Base-by-base conservation (phyloP, 2,888 invertebrate species). In the Caenorhabditis wallacei region DNA sequence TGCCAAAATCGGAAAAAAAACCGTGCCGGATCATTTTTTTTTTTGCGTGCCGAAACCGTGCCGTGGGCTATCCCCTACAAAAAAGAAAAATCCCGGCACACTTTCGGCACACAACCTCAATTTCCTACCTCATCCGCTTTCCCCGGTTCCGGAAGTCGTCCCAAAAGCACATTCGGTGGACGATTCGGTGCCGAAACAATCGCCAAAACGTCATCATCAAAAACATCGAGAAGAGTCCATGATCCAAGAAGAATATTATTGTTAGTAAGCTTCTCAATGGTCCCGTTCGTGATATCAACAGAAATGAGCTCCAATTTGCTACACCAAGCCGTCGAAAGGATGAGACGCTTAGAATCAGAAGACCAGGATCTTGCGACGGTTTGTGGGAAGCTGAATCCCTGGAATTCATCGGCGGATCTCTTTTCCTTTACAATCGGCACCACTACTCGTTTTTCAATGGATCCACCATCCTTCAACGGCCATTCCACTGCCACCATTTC, bases 211-310 rank as follows among this genome's bases (percentile, higher is more conserved):
- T 87, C 75, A 63, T 89, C 87, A 4, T 74, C 57, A 5, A 51
- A 51, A 35, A 90, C 89, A 75, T 91, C 91, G n/a, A 90, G 51
- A 24, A 88, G 46, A 11, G 75, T 22, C 90, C 90, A 91, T 30
- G 84, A 76, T 30, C 90, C 90, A 53, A 85, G 85, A 22, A 71
- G 66, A 61, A 74, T 70, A 4, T 88, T 85, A 48, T 81, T 81
- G 70, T 89, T 89, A 11, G 88, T 88, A 7, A 90, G 69, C 37
- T 71, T 74, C 46, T 82, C 84, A 1, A 89, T 82, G 18, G 78
- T 79, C 13, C 85, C 80, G 13, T 78, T 82, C 43, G 85, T 69
- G 7, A 90, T 83, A n/a, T 86, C 66, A 13, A 84, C 75, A 1
- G 81, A 70, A 20, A 89, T 46, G 3, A 90, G 69, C 57, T 87